Percentiles rank a stretch among this genome's conserved stretches.
These are phyloP conservation scores for Scaeva pyrastri DNA, from an alignment of 2,888 invertebrate genomes.

Conservation along the genomic window DNA sequence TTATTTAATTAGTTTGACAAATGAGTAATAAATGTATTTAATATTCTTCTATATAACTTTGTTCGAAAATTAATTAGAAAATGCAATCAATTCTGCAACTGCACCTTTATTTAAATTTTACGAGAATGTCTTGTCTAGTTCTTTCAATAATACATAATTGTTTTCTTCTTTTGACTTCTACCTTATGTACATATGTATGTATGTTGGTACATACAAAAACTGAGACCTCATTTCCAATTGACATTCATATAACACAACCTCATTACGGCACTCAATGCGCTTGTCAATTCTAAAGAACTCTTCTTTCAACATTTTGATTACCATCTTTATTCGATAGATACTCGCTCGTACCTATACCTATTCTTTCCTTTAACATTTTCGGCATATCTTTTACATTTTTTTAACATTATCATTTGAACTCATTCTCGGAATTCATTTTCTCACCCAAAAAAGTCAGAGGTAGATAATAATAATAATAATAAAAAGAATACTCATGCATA, in stretches of 20 bases:
- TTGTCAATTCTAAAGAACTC: constrained; percentile 61
- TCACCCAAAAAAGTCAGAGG: constrained; percentile 32
- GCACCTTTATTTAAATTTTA: no score
- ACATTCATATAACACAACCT: constrained; percentile 64
- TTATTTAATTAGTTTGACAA: no score
- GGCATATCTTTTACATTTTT: constrained; percentile 43
- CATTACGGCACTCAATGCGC: constrained; percentile 52
- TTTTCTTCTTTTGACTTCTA: no score
- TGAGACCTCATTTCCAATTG: constrained; percentile 44
- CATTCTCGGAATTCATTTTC: constrained; percentile 53
- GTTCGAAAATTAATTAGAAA: no score
- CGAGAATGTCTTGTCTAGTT: no score
- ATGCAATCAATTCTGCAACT: no score
- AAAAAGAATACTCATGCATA: constrained; percentile 48
- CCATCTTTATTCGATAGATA: constrained; percentile 25
- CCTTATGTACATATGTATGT: no score
- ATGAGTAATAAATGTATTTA: no score
- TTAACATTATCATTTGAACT: constrained; percentile 65
- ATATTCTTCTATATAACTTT: no score
- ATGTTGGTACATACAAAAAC: no score
- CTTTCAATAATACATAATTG: no score
- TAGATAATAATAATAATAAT: constrained; percentile 7
- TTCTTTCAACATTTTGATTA: constrained; percentile 46
- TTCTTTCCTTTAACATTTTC: constrained; percentile 35
- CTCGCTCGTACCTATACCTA: neutral